Base-by-base conservation (phyloP, 2,888 invertebrate genomes). In the Acleris cristana region DNA sequence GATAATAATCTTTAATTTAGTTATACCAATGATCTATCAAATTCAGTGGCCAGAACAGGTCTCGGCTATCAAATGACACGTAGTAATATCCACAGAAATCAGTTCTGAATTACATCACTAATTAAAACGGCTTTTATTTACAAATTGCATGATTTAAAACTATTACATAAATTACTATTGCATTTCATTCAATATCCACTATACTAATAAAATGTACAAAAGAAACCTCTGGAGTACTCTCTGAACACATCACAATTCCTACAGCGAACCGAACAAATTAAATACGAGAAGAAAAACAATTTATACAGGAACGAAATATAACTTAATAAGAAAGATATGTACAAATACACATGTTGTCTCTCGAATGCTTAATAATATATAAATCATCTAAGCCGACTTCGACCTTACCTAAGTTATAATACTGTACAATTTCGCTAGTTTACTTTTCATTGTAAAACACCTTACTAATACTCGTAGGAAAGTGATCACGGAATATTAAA, bases 101-200 rank as follows among this genome's bases (percentile, higher is more conserved):
- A 76, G 74, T 76, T 77, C 76, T 73, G 72, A 71, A 71, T 71
- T 73, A 75, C 70, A 71, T 76, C 73, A 77, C 80, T 82, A 80
- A 81, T 83, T 73, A 81, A 84, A 85, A 84, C 84, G 77, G 85
- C 81, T 82, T 81, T 81, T 92, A 92, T 92, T 85, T 92, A 92
- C 92, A 92, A 82, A 79, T 86, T 84, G 81, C 81, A 79, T 80
- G 81, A 83, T 81, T 85, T 82, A 84, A 82, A 84, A 79, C 89
- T 90, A 92, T 85, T 86, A 89, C 89, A 92, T 92, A 92, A 92
- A 90, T 92, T 91, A 91, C 92, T 92, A 92, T 92, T 92, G 92
- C 92, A 87, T 90, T 90, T 90, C 85, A 81, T 88, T 85, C 82
- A 83, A 86, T 87, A 89, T 80, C 82, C 81, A 83, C 89, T 91